phyloP scores from a whole-genome alignment of 2,888 invertebrate species.

The Hanleya hanleyi region DNA sequence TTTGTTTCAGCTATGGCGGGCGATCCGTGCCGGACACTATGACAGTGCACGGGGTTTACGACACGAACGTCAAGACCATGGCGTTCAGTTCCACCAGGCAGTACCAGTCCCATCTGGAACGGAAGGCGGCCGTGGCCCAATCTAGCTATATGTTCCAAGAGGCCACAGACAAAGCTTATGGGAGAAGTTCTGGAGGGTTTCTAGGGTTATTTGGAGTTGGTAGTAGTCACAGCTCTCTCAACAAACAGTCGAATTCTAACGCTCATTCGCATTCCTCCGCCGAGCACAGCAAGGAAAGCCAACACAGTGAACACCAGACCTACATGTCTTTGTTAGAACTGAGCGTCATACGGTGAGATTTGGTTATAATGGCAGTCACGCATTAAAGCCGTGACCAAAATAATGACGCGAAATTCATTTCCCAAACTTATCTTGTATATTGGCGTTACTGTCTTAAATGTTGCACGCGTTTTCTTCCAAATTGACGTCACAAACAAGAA shows the following conservation, averaged over 20 bases:
- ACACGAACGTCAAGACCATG: conserved; percentile 23
- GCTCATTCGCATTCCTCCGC: not conserved
- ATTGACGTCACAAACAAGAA: too few relatives aligned
- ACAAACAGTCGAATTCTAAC: not conserved
- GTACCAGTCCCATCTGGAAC: conserved; percentile 16
- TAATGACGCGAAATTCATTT: too few relatives aligned
- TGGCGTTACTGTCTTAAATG: too few relatives aligned
- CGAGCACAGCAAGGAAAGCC: not conserved
- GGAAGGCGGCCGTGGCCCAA: conserved; percentile 22
- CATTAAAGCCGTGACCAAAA: too few relatives aligned
- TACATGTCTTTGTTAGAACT: conserved; percentile 22
- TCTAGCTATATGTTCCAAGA: conserved; percentile 22
- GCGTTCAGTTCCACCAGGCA: conserved; percentile 20
- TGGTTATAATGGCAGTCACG: too few relatives aligned
- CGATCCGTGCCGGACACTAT: conserved; percentile 25
- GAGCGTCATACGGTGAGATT: conserved; percentile 18
- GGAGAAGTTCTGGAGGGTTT: not conserved
- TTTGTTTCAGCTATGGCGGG: conserved; percentile 9
- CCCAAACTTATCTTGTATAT: too few relatives aligned
- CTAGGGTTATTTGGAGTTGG: not conserved
- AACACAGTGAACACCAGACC: not conserved
- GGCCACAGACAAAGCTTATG: not conserved
- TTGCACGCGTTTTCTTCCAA: too few relatives aligned
- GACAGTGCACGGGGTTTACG: conserved; percentile 29
- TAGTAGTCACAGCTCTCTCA: not conserved